A percentile compares a stretch with the other conserved stretches of the same genome.
phyloP scores from a whole-genome alignment of 2,888 invertebrate species.

The Amphimallon solstitiale region DNA sequence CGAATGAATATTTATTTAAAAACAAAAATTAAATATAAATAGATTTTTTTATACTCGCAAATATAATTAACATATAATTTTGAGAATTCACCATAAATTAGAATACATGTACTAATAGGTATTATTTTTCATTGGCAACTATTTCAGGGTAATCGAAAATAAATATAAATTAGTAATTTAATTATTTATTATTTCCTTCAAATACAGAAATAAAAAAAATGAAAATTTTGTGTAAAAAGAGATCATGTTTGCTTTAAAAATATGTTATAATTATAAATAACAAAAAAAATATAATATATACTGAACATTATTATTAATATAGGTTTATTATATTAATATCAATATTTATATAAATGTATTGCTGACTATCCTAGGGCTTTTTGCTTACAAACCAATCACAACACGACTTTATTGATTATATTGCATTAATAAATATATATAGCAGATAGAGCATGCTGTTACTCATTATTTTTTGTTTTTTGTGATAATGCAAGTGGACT shows the following conservation, averaged over 20 bases:
- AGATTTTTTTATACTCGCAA: neutral
- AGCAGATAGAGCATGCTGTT: slow-evolving; percentile 58
- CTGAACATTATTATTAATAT: slow-evolving; percentile 22
- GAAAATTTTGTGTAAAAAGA: neutral
- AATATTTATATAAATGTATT: slow-evolving; percentile 56
- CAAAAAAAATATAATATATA: slow-evolving; percentile 41
- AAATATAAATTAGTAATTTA: slow-evolving; percentile 16
- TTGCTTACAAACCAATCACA: slow-evolving; percentile 61
- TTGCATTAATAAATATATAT: slow-evolving; percentile 51
- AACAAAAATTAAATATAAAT: no score
- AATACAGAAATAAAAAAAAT: slow-evolving; percentile 2
- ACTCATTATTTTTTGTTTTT: slow-evolving; percentile 50
- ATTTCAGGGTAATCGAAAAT: slow-evolving; percentile 55
- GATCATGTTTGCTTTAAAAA: slow-evolving; percentile 25
- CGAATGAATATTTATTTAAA: no score
- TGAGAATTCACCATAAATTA: neutral
- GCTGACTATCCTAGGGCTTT: slow-evolving; percentile 60
- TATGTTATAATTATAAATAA: slow-evolving; percentile 37
- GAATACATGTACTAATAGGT: neutral
- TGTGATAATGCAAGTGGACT: neutral
- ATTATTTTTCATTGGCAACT: slow-evolving; percentile 53
- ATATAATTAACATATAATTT: neutral
- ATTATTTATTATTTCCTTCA: neutral
- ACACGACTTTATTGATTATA: slow-evolving; percentile 61
- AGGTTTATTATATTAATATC: neutral